phyloP scores from a whole-genome alignment of 30 jellyfish, hydroid and myxozoan species.

The Nemopilema nomurai region DNA sequence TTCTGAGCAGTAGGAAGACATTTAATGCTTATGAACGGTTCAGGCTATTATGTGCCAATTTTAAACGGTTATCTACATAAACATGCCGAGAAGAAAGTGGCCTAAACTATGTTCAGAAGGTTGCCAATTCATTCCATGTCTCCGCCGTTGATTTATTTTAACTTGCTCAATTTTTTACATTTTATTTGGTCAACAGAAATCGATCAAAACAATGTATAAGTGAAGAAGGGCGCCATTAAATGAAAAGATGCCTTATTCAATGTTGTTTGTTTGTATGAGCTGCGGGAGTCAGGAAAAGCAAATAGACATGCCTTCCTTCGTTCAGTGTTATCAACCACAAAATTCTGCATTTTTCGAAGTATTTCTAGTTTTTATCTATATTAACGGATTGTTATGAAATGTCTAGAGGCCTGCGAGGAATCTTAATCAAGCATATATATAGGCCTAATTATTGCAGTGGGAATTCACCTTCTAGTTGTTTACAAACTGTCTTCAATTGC shows the following conservation, averaged over 20 bases:
- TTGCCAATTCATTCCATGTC: too few species aligned
- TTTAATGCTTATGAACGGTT: too few species aligned
- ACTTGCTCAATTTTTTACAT: not conserved
- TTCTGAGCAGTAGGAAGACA: not conserved
- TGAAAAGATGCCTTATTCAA: too few species aligned
- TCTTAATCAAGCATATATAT: not conserved
- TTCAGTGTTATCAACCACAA: not conserved
- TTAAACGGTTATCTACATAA: too few species aligned
- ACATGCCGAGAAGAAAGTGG: not conserved
- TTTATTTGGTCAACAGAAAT: not conserved
- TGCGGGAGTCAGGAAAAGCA: not conserved
- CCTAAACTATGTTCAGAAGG: too few species aligned
- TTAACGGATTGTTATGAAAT: not conserved
- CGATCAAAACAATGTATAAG: not conserved
- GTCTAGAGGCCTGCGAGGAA: not conserved
- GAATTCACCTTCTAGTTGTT: not conserved
- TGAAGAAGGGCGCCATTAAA: too few species aligned
- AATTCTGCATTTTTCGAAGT: not conserved
- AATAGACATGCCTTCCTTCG: not conserved
- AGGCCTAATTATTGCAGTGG: not conserved
- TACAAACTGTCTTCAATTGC: too few species aligned
- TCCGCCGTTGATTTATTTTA: too few species aligned
- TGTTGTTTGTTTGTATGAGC: not conserved
- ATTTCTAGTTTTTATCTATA: not conserved
- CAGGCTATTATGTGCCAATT: too few species aligned